Base-by-base conservation (phyloP, 2,888 invertebrate species). In the Drosophila borborema region DNA sequence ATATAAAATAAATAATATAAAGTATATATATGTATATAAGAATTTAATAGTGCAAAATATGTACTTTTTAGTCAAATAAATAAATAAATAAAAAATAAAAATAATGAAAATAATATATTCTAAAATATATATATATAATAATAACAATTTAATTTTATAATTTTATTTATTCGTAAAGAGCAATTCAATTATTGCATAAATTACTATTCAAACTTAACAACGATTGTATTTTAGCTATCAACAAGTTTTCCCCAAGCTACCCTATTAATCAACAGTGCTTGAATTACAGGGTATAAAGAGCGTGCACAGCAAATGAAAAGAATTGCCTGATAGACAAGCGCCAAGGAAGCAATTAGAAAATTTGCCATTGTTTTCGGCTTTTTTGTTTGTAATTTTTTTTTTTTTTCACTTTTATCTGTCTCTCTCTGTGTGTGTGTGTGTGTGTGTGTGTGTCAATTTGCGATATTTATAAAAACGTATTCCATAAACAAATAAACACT, bases 331-430 rank as follows among this genome's bases (percentile, higher is more conserved):
- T 69, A 62, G 61, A 48, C 67, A 68, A 62, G 68, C 77, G 77
- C 69, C 69, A 61, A 74, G 74, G 64, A 72, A 76, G 72, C 72
- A 76, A 75, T 73, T 77, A 77, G 77, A 77, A 65, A 66, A 66
- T 77, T 77, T 36, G 61, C 77, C 43, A 74, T 65, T 69, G 65
- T 77, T 65, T 77, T 69, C 41, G 31, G 46, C 41, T 63, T 62
- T 66, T 60, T 72, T 54, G 20, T 65, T 28, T 59, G 16, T 43
- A 31, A 18, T n/a, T n/a, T n/a, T n/a, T 34, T 55, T 41, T 59
- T 12, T 71, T 10, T 49, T 72, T 51, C 60, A 64, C 53, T 56
- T 62, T 38, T 54, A 40, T 64, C 36, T 38, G 16, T n/a, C 12
- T 16, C n/a, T n/a, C 1, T 28, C 18, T 23, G 2, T 28, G 41